Percentiles rank a stretch among this genome's conserved stretches.
phyloP scores from a whole-genome alignment of 2,797 vertebrate species.

The Setipinna tenuifilis region DNA sequence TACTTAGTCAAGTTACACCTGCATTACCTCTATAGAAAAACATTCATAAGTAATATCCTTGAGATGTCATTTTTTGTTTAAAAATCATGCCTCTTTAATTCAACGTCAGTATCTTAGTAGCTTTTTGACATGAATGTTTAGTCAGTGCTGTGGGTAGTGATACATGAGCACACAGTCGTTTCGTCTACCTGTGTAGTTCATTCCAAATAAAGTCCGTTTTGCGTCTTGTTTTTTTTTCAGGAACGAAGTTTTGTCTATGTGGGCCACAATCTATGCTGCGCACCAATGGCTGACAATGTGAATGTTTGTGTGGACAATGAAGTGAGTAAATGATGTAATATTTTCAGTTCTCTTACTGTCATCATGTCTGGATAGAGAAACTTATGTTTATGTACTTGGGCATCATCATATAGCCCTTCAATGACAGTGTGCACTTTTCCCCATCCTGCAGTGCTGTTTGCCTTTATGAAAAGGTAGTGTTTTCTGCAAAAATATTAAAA shows the following conservation, averaged over 20 bases:
- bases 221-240: neutral
- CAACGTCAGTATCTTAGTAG: too few relatives aligned
- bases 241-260: slow-evolving; percentile 68
- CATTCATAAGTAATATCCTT: too few relatives aligned
- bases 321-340: slow-evolving; percentile 62
- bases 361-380: neutral
- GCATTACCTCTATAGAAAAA: too few relatives aligned
- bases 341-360: slow-evolving; percentile 1
- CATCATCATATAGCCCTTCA: neutral
- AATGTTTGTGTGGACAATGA: slow-evolving; percentile 74
- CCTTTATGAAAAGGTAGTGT: neutral
- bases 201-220: neutral
- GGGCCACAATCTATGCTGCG: slow-evolving; percentile 57
- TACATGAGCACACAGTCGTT: too few relatives aligned
- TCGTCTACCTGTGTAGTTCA: too few relatives aligned
- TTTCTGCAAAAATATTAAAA: neutral
- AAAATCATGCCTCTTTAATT: too few relatives aligned
- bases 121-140: too few relatives aligned
- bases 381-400: neutral
- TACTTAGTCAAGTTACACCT: too few relatives aligned
- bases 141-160: too few relatives aligned
- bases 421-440: too few relatives aligned
- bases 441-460: neutral
- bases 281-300: slow-evolving; percentile 74
- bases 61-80: too few relatives aligned